Evolutionary conservation across 2,888 invertebrate species (phyloP), one percentile per base, ranked within the genome.

Genomic region (Dasypolia templi): DNA sequence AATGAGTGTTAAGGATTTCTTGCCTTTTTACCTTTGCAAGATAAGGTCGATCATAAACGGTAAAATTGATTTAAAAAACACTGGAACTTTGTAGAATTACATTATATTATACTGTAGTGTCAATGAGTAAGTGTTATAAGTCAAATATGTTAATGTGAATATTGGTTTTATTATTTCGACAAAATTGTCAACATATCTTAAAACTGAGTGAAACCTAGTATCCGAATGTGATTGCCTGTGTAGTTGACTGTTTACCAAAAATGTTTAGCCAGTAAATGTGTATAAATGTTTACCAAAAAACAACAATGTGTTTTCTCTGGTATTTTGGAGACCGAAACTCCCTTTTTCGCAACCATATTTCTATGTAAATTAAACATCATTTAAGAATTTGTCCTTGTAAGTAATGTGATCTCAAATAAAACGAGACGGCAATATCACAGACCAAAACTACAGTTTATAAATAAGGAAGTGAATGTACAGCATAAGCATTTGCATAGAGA

Each of bases 61-160:
- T 39, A 49, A 61, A 53, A n/a, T 29, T 26, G 5, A 11, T 56
- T 56, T 12, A 35, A 73, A 65, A 63, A 64, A 46, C 59, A 63
- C 58, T 51, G 32, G 0, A 69, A 56, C 49, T 70, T 66, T 70
- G 66, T 63, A 81, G 63, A 53, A 69, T 70, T 63, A 66, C 22
- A 63, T 64, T 55, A 71, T 59, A 78, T 53, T 64, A 44, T 65
- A 77, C 59, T 46, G 67, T 85, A 82, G 82, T 68, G 42, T 73
- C 70, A 72, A 64, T 67, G 32, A 68, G 72, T 84, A 81, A 82
- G 81, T 81, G 76, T 82, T 75, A 78, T 64, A 62, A 72, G 66
- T 69, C n/a, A 55, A 79, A 71, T 81, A 80, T 69, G 35, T 71
- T 59, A 77, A 65, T 70, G 67, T 76, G 29, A 64, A 56, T 59